phyloP scores from a whole-genome alignment of 1,140 invertebrate genomes.

The Heliconius himera region DNA sequence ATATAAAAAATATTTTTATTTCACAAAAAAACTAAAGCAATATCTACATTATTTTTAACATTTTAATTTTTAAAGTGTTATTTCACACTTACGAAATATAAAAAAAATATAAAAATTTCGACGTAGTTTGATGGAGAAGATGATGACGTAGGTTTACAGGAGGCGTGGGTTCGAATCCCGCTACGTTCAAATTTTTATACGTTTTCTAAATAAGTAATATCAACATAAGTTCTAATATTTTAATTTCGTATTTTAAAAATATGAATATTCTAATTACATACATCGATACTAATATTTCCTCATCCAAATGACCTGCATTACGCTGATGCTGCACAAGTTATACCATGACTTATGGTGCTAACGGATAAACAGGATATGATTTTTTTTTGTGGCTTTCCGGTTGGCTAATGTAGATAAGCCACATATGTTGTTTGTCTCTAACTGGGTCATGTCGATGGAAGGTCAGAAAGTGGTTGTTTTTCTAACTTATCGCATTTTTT shows the following conservation, averaged over 20 bases:
- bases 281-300: conserved; percentile 38
- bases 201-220: too few species aligned
- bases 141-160: too few species aligned
- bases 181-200: too few species aligned
- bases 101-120: too few species aligned
- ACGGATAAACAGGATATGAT: conserved; percentile 49
- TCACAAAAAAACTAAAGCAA: too few species aligned
- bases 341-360: conserved; percentile 39
- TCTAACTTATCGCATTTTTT: not conserved
- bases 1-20: too few species aligned
- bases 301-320: conserved; percentile 26
- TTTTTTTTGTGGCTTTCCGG: conserved; percentile 43
- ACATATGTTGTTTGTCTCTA: conserved; percentile 36
- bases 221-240: too few species aligned
- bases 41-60: too few species aligned
- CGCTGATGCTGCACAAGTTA: conserved; percentile 11
- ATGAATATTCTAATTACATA: conserved; percentile 24
- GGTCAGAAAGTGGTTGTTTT: not conserved
- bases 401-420: conserved; percentile 33
- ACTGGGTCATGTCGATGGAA: conserved; percentile 26
- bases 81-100: too few species aligned
- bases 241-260: not conserved
- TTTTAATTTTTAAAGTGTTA: too few species aligned
- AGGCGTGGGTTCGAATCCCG: too few species aligned
- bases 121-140: too few species aligned